A percentile compares a stretch with the other conserved stretches of the same genome.
Evolutionary conservation across 2,888 invertebrate genomes (phyloP).

Genomic region (Limnephilus auricula): DNA sequence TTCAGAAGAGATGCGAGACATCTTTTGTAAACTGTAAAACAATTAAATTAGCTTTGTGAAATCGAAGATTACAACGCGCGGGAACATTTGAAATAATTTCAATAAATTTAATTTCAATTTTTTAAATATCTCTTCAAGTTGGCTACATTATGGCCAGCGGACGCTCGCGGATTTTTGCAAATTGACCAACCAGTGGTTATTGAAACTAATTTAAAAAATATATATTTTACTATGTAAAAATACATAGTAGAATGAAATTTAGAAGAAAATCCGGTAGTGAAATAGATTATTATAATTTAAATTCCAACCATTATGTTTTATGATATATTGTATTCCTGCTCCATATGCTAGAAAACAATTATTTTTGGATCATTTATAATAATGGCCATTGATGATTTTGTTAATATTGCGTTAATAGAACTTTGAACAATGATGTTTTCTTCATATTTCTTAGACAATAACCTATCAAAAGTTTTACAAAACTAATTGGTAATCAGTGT

Average conservation of each 20-base stretch:
- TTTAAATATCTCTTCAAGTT: too few relatives aligned
- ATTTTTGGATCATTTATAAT: not conserved
- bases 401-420: not conserved
- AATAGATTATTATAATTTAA: not conserved
- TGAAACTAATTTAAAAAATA: too few relatives aligned
- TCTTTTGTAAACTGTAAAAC: too few relatives aligned
- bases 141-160: too few relatives aligned
- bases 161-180: too few relatives aligned
- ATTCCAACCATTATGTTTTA: not conserved
- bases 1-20: too few relatives aligned
- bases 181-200: too few relatives aligned
- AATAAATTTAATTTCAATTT: too few relatives aligned
- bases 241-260: not conserved
- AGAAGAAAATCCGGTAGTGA: not conserved
- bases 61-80: too few relatives aligned
- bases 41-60: too few relatives aligned
- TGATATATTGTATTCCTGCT: not conserved
- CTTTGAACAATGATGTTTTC: not conserved
- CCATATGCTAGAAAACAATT: not conserved
- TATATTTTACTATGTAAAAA: too few relatives aligned
- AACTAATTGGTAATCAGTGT: not conserved
- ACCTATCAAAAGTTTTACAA: not conserved
- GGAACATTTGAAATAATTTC: too few relatives aligned
- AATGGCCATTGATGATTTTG: not conserved
- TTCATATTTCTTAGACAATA: not conserved